Conservation (phyloP, 1,140 invertebrate genomes). For the Ips typographus region DNA sequence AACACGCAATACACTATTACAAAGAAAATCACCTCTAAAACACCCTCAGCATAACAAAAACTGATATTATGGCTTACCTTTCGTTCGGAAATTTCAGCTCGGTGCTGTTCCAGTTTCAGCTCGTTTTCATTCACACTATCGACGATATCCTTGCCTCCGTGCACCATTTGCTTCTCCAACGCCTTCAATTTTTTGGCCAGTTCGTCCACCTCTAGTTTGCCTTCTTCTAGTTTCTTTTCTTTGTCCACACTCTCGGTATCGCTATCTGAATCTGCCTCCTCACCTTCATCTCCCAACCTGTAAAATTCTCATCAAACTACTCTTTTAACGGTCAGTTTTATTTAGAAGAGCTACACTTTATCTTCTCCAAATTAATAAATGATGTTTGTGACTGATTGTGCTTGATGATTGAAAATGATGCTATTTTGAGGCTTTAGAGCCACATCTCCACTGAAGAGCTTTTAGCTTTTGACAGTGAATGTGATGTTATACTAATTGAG, state of each 20-base stretch:
- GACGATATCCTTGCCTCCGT: slow-evolving; percentile 83
- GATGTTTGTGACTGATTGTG: too few relatives aligned
- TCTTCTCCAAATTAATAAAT: too few relatives aligned
- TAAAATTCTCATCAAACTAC: background rate
- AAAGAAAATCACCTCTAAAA: too few relatives aligned
- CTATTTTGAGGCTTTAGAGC: too few relatives aligned
- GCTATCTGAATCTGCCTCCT: slow-evolving; percentile 39
- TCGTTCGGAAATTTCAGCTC: slow-evolving; percentile 80
- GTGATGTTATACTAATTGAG: too few relatives aligned
- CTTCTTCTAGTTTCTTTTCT: slow-evolving; percentile 46
- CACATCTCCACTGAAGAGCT: too few relatives aligned
- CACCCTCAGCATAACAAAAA: too few relatives aligned
- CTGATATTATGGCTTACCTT: slow-evolving; percentile 58
- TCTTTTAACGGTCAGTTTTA: background rate
- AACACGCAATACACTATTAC: too few relatives aligned
- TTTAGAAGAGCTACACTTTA: too few relatives aligned
- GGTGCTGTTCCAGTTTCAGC: slow-evolving; percentile 75
- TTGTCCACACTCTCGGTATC: slow-evolving; percentile 45
- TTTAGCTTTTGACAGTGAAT: too few relatives aligned
- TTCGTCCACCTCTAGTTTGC: slow-evolving; percentile 51
- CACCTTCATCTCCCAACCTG: slow-evolving; percentile 36
- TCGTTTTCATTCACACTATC: slow-evolving; percentile 91
- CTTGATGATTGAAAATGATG: too few relatives aligned
- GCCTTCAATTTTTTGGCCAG: slow-evolving; percentile 60
- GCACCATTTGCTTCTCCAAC: slow-evolving; percentile 85